Percentiles rank a stretch among this genome's conserved stretches.
These are phyloP conservation scores for Geococcyx californianus DNA, from an alignment of 2,113 vertebrate species.

Conservation along the genomic window DNA sequence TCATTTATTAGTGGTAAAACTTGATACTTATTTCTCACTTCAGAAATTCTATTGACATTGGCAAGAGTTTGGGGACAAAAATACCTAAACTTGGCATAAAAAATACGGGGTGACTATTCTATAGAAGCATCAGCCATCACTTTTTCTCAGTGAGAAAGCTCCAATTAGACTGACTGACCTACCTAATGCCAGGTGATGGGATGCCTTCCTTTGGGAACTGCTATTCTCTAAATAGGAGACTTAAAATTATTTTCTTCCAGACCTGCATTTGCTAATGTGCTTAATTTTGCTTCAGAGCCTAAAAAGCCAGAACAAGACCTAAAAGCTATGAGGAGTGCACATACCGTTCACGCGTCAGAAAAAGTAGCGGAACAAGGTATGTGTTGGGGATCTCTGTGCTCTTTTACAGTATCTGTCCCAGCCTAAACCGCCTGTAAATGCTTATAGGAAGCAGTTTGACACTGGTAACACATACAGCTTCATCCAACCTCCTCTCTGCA, in stretches of 20 bases:
- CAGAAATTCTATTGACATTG: not conserved
- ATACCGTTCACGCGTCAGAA: fast-evolving
- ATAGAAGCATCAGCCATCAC: not conserved
- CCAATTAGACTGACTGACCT: not conserved
- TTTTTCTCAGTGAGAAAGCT: not conserved
- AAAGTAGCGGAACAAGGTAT: conserved; percentile 15
- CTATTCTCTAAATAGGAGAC: not conserved
- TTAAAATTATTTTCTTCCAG: not conserved
- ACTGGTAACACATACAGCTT: not conserved
- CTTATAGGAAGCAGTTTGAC: not conserved
- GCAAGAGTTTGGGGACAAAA: not conserved
- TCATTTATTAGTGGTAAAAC: not conserved
- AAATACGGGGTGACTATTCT: not conserved
- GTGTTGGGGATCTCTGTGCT: not conserved
- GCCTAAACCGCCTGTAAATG: not conserved
- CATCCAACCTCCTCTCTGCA: not conserved
- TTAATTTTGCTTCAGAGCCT: conserved; percentile 40
- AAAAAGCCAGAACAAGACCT: conserved; percentile 38
- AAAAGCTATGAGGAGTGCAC: not conserved
- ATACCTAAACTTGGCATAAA: not conserved
- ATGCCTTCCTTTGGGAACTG: not conserved
- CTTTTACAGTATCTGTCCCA: not conserved
- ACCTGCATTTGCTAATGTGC: not conserved
- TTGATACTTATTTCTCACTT: not conserved
- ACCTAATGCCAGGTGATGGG: not conserved